Percentiles rank a stretch among this genome's conserved stretches.
Evolutionary conservation across 2,113 vertebrate genomes (phyloP).

Genomic region (Okapia johnstoni): DNA sequence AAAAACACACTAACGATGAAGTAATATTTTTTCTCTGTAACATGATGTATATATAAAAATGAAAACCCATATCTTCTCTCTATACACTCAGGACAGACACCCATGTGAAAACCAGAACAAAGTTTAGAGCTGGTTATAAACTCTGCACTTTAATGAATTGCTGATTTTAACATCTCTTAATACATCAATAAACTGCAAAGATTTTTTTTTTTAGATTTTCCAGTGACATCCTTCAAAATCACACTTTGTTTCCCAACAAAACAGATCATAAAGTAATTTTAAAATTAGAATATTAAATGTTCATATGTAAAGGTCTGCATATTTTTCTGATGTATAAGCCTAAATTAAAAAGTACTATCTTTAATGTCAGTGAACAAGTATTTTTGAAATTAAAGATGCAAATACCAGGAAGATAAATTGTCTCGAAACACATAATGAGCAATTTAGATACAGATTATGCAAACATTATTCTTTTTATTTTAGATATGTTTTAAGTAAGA

Average conservation of each 20-base stretch:
- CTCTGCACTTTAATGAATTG: slow-evolving; percentile 53
- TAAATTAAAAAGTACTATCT: background rate
- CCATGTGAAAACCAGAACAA: background rate
- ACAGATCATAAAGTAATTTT: background rate
- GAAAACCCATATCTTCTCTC: background rate
- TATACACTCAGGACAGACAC: slow-evolving; percentile 34
- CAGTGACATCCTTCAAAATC: slow-evolving; percentile 48
- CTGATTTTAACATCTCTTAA: slow-evolving; percentile 53
- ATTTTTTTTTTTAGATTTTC: slow-evolving; percentile 50
- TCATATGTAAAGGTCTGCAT: background rate
- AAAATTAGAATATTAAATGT: background rate
- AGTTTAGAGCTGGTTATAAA: slow-evolving; percentile 55
- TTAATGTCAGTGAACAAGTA: background rate
- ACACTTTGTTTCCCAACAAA: slow-evolving; percentile 14
- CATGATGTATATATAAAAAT: background rate
- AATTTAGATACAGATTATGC: background rate
- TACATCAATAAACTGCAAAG: slow-evolving; percentile 51
- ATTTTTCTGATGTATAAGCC: slow-evolving; percentile 19
- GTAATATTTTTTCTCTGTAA: background rate
- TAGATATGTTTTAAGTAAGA: background rate
- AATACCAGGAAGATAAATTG: background rate
- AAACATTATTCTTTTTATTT: background rate
- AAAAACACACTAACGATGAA: background rate
- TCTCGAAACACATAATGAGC: background rate
- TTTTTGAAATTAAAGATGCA: background rate